A percentile compares a stretch with the other conserved stretches of the same genome.
These are phyloP conservation scores for Coptodon bakossiorum DNA, from an alignment of 2,113 vertebrate genomes.

Conservation along the genomic window DNA sequence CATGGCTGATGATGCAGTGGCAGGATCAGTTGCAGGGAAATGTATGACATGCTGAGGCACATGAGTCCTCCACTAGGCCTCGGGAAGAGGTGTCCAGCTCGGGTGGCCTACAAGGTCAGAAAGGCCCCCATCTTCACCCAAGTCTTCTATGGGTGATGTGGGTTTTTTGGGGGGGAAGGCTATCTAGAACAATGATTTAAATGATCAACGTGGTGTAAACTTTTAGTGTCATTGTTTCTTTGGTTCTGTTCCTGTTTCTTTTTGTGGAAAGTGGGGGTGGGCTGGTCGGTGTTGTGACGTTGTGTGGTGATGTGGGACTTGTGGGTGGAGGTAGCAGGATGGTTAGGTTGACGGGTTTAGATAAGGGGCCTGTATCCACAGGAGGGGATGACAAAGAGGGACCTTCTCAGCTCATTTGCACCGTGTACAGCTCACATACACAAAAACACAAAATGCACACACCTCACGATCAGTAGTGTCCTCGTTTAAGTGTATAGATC, in stretches of 20 bases:
- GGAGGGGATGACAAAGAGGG: conserved; percentile 70
- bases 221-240: conserved; percentile 70
- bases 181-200: background rate
- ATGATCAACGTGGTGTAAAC: conserved; percentile 65
- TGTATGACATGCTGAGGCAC: conserved; percentile 98
- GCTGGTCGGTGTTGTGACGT: conserved; percentile 66
- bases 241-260: conserved; percentile 56
- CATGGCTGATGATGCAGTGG: conserved; percentile 82
- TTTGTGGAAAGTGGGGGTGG: conserved; percentile 53
- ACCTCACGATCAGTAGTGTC: background rate
- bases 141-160: conserved; percentile 25
- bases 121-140: conserved; percentile 59
- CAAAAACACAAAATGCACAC: background rate
- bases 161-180: background rate
- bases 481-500: background rate
- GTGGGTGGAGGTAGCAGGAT: conserved; percentile 26
- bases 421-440: background rate
- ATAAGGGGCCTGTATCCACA: conserved; percentile 60
- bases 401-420: conserved; percentile 78
- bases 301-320: conserved; percentile 57
- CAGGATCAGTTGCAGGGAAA: conserved; percentile 96
- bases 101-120: conserved; percentile 95
- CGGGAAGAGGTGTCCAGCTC: conserved; percentile 95
- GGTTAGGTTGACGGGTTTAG: conserved; percentile 6
- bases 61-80: conserved; percentile 96